Evolutionary conservation across 1,140 invertebrate species (phyloP), one percentile per base, ranked within the genome.

Genomic region (Sinonovacula constricta): DNA sequence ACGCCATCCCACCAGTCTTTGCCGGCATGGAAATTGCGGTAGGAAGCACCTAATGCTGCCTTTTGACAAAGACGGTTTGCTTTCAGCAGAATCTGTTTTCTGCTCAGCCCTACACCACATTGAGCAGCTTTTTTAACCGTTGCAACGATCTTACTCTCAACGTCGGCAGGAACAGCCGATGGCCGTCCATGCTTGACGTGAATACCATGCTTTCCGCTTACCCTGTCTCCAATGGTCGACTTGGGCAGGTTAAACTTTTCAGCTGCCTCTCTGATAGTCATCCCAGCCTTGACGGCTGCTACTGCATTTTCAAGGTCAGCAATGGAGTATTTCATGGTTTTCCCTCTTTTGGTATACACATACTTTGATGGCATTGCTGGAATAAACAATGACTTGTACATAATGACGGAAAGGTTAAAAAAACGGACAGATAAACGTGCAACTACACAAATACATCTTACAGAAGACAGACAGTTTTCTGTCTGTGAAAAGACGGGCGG

Each of bases 1-100:
- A 80, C 34, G 5, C 78, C 78, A 26, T 71, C 72, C 49, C 63
- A 70, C 74, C 81, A 83, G 24, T 80, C 72, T 56, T 80, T 72
- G 14, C 67, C 59, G 31, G 81, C 49, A 4, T 22, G 24, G 31
- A 60, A 68, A 12, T 80, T 77, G 36, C 72, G 72, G 30, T 74
- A 82, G 4, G 26, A 3, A 2, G 59, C 54, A 14, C 51, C 22
- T 10, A 78, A 62, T 26, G 68, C 63, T 24, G 70, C 26, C 49
- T 33, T 31, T 68, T 53, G 59, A 33, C 81, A 76, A 31, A 82
- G 54, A 49, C 30, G 36, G 18, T 12, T 66, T 12, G 72, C 56
- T 53, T 71, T 51, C 22, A 28, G 3, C 7, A 82, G 45, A 1
- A 82, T n/a, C 31, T 79, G 71, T 31, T 75, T 72, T 12, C 60